Evolutionary conservation across 2,888 invertebrate species (phyloP).

Genomic region (Anorthoa munda): DNA sequence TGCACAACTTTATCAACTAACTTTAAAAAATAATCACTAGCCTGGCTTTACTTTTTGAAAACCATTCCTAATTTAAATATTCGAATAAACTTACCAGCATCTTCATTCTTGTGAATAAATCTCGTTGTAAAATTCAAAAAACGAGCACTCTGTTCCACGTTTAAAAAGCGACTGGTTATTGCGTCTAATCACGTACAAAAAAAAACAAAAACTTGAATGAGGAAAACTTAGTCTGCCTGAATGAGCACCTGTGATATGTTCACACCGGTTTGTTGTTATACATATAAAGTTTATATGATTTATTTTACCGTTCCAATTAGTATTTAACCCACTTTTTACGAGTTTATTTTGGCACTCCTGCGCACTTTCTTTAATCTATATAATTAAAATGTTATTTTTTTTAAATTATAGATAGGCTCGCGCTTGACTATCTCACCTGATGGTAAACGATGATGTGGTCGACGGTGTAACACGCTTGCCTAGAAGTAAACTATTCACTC

Average conservation of each 20-base stretch:
- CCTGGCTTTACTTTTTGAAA: not conserved
- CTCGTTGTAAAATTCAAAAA: slow-evolving; percentile 22
- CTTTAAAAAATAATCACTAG: not conserved
- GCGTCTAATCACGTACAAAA: slow-evolving; percentile 64
- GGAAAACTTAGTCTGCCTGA: slow-evolving; percentile 66
- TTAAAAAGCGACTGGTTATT: slow-evolving; percentile 73
- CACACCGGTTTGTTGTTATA: slow-evolving; percentile 59
- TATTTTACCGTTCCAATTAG: slow-evolving; percentile 48
- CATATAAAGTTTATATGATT: slow-evolving; percentile 44
- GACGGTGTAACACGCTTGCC: too few species aligned
- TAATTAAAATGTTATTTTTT: not conserved
- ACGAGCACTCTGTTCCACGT: slow-evolving; percentile 64
- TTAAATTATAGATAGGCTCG: too few species aligned
- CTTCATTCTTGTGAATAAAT: slow-evolving; percentile 34
- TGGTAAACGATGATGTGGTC: too few species aligned
- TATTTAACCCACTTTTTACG: slow-evolving; percentile 46
- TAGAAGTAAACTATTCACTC: too few species aligned
- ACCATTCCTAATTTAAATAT: slow-evolving; percentile 10
- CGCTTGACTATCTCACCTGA: too few species aligned
- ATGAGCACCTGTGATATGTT: slow-evolving; percentile 24
- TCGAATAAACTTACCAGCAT: slow-evolving; percentile 52
- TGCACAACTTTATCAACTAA: not conserved
- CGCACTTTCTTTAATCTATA: slow-evolving; percentile 32
- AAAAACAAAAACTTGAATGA: slow-evolving; percentile 63
- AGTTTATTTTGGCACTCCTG: slow-evolving; percentile 8